These are phyloP conservation scores for Vanessa atalanta DNA, from an alignment of 1,140 invertebrate species.

Conservation along the genomic window DNA sequence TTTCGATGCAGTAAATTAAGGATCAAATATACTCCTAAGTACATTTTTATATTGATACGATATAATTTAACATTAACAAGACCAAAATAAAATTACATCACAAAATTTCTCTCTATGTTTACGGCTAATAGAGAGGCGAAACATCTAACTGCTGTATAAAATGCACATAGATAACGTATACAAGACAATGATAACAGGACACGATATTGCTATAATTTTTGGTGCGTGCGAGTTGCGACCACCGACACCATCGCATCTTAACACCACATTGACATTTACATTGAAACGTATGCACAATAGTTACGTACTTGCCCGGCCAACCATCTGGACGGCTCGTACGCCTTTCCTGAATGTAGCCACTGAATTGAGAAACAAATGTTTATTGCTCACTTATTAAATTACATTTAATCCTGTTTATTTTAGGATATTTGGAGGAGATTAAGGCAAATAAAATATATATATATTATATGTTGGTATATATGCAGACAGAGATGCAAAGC, in stretches of 20 bases:
- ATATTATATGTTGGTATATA: conserved; percentile 25
- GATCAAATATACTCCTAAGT: conserved; percentile 69
- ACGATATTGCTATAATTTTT: conserved; percentile 64
- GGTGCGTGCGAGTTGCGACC: conserved; percentile 47
- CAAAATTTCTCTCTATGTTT: conserved; percentile 69
- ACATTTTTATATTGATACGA: conserved; percentile 48
- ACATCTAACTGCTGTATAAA: conserved; percentile 75
- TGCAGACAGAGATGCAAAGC: conserved; percentile 73
- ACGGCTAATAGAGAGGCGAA: conserved; percentile 74
- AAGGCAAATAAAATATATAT: conserved; percentile 60
- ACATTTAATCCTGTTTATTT: conserved; percentile 37
- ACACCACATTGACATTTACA: conserved; percentile 77
- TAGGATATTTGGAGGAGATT: conserved; percentile 34
- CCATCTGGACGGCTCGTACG: conserved; percentile 98
- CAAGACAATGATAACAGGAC: conserved; percentile 77
- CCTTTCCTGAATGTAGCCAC: conserved; percentile 99
- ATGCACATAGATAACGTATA: conserved; percentile 77
- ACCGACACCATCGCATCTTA: conserved; percentile 53
- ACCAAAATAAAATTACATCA: conserved; percentile 76
- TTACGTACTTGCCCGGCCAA: conserved; percentile 98
- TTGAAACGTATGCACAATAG: conserved; percentile 60
- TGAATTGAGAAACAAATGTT: conserved; percentile 83
- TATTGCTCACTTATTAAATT: conserved; percentile 56
- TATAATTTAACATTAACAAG: conserved; percentile 70
- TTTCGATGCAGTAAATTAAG: conserved; percentile 75